Percentiles rank a stretch among this genome's conserved stretches.
These are phyloP conservation scores for Lepilemur septentrionalis DNA, from an alignment of 2,797 vertebrate genomes.

Conservation along the genomic window DNA sequence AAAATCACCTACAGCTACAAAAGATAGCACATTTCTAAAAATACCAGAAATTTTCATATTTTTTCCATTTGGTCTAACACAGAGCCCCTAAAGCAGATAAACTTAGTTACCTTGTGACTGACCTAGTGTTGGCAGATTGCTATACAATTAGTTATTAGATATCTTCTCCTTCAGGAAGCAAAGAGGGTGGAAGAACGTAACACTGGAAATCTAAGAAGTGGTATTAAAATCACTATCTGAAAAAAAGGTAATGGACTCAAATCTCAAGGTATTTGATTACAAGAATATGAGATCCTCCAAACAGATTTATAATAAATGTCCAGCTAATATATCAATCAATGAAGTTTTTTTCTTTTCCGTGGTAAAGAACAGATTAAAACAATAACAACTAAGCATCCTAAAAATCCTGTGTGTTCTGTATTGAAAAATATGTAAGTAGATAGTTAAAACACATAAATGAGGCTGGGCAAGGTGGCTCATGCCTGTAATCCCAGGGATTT, in stretches of 20 bases:
- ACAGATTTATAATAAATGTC: not conserved
- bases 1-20: constrained; percentile 27
- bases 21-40: constrained; percentile 41
- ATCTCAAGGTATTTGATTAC: constrained; percentile 10
- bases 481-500: not conserved
- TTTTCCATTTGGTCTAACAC: not conserved
- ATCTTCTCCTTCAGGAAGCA: constrained; percentile 15
- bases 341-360: not conserved
- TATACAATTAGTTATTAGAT: not conserved
- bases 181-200: not conserved
- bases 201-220: constrained; percentile 20
- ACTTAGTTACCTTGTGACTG: not conserved
- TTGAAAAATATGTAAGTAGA: not conserved
- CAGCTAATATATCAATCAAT: not conserved
- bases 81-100: not conserved
- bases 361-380: constrained; percentile 21
- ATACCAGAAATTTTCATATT: not conserved
- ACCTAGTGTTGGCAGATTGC: not conserved
- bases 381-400: constrained; percentile 6
- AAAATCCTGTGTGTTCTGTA: not conserved
- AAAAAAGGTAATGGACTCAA: constrained; percentile 28
- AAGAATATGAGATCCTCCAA: constrained; percentile 27
- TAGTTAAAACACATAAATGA: not conserved
- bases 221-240: not conserved
- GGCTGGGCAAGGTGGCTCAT: not conserved